Evolutionary conservation across 2,797 vertebrate species (phyloP).

Genomic region (Bradypus variegatus): DNA sequence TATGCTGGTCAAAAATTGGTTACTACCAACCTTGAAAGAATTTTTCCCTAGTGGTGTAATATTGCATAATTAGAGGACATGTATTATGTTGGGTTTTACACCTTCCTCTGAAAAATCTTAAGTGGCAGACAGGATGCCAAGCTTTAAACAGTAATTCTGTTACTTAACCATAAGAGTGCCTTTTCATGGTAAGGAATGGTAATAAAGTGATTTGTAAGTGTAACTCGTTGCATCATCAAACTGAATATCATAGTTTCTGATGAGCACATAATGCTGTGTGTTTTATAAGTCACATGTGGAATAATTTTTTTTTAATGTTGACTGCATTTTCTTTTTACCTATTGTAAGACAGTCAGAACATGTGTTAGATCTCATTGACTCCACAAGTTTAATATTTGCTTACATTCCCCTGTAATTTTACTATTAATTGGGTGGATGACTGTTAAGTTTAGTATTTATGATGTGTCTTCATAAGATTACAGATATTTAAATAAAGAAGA

Average conservation of each 20-base stretch:
- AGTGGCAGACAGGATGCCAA: slow-evolving; percentile 48
- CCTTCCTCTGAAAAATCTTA: slow-evolving; percentile 59
- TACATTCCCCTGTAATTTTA: slow-evolving; percentile 17
- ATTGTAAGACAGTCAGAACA: slow-evolving; percentile 26
- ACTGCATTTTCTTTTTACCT: slow-evolving; percentile 41
- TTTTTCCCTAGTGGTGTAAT: not conserved
- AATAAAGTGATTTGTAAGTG: slow-evolving; percentile 46
- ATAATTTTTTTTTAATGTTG: slow-evolving; percentile 27
- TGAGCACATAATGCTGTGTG: not conserved
- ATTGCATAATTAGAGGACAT: slow-evolving; percentile 30
- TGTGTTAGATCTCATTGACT: slow-evolving; percentile 24
- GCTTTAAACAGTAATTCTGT: slow-evolving; percentile 42
- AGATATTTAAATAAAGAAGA: slow-evolving; percentile 51
- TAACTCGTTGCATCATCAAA: slow-evolving; percentile 38
- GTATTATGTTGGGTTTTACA: slow-evolving; percentile 46
- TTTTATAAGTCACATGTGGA: slow-evolving; percentile 48
- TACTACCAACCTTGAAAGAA: slow-evolving; percentile 48
- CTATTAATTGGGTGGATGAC: not conserved
- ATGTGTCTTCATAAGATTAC: slow-evolving; percentile 22
- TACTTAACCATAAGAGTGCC: slow-evolving; percentile 40
- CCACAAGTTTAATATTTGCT: slow-evolving; percentile 37
- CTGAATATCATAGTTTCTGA: slow-evolving; percentile 44
- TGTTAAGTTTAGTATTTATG: slow-evolving; percentile 24
- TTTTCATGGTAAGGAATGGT: slow-evolving; percentile 54
- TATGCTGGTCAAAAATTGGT: slow-evolving; percentile 55